Percentiles rank a stretch among this genome's conserved stretches.
phyloP scores from a whole-genome alignment of 2,888 invertebrate species.

The Ochropleura leucogaster region DNA sequence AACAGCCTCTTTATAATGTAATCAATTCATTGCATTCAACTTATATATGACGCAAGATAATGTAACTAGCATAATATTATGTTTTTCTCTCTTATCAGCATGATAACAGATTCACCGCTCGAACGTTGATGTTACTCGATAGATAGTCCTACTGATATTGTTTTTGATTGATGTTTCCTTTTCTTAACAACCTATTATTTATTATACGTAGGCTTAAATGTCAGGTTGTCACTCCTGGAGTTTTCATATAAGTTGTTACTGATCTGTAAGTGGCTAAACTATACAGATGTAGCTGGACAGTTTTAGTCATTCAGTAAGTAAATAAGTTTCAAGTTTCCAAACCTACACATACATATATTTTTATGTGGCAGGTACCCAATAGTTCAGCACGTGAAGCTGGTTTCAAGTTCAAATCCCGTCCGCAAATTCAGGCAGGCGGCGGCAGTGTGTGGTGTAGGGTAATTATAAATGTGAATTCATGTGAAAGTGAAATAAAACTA shows the following conservation, averaged over 20 bases:
- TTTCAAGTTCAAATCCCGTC: slow-evolving; percentile 5
- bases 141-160: slow-evolving; percentile 8
- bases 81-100: slow-evolving; percentile 52
- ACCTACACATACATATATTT: background rate
- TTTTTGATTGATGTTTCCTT: slow-evolving; percentile 15
- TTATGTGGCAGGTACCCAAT: background rate
- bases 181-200: background rate
- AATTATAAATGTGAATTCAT: background rate
- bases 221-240: background rate
- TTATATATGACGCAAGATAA: slow-evolving; percentile 54
- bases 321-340: background rate
- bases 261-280: background rate
- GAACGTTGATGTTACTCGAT: slow-evolving; percentile 7
- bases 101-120: slow-evolving; percentile 50
- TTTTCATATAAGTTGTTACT: background rate
- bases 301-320: background rate
- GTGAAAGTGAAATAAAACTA: background rate
- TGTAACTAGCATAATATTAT: slow-evolving; percentile 42
- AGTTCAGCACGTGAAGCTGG: background rate
- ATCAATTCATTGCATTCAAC: slow-evolving; percentile 24
- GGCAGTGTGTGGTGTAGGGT: background rate
- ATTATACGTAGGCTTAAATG: background rate
- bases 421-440: background rate
- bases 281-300: background rate
- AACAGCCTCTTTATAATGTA: background rate